phyloP scores from a whole-genome alignment of 1,140 invertebrate genomes.

The Aphelinus atriplicis region DNA sequence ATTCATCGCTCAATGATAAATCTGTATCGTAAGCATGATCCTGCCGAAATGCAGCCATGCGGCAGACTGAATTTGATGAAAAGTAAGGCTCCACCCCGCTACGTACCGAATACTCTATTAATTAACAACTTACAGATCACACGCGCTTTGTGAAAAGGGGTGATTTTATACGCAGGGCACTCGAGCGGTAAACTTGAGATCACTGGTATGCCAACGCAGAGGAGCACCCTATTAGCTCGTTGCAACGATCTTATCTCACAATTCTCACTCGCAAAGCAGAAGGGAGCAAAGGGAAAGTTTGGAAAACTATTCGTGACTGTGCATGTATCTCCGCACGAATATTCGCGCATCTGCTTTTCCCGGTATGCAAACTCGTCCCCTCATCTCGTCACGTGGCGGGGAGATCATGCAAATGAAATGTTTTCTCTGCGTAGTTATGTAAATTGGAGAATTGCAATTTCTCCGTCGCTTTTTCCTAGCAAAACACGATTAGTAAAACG shows the following conservation, averaged over 20 bases:
- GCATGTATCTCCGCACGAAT: conserved; percentile 19
- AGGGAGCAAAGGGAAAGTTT: conserved; percentile 9
- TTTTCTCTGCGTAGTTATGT: conserved; percentile 36
- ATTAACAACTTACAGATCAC: too few relatives aligned
- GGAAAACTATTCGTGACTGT: conserved; percentile 16
- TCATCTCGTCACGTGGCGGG: not conserved
- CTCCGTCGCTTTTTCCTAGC: conserved; percentile 9
- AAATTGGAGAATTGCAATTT: conserved; percentile 37
- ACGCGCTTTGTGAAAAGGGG: too few relatives aligned
- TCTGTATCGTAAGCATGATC: too few relatives aligned
- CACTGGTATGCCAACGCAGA: not conserved
- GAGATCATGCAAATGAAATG: conserved; percentile 37
- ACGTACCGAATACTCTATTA: too few relatives aligned
- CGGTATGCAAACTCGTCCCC: not conserved
- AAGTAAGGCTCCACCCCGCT: too few relatives aligned
- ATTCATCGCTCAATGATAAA: too few relatives aligned
- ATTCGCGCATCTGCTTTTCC: conserved; percentile 30
- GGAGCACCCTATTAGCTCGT: not conserved
- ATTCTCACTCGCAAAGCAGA: not conserved
- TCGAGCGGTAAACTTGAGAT: not conserved
- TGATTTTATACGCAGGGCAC: too few relatives aligned
- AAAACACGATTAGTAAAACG: conserved; percentile 37
- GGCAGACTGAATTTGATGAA: too few relatives aligned
- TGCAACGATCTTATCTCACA: conserved; percentile 17
- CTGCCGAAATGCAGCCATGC: too few relatives aligned